These are phyloP conservation scores for Epistrophella euchroma DNA, from an alignment of 2,888 invertebrate genomes.

Conservation along the genomic window DNA sequence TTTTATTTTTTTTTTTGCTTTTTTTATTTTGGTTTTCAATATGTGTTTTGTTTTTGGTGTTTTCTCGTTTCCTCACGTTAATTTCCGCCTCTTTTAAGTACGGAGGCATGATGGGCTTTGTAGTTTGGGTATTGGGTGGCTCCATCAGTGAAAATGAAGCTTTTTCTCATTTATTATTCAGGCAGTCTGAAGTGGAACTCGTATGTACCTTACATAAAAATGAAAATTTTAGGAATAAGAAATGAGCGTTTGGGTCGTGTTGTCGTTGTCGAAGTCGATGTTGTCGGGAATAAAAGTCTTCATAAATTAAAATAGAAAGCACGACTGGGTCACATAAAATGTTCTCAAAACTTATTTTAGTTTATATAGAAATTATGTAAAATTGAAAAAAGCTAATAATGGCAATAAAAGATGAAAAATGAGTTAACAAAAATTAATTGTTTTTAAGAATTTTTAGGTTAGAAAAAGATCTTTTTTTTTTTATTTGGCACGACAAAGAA, in stretches of 20 bases:
- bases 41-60: conserved; percentile 66
- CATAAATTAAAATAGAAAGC: conserved; percentile 37
- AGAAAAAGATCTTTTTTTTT: too few species aligned
- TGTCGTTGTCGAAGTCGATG: neutral
- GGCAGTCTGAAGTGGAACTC: conserved; percentile 68
- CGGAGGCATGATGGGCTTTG: neutral
- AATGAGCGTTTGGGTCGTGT: conserved; percentile 11
- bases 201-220: conserved; percentile 64
- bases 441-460: neutral
- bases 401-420: neutral
- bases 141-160: conserved; percentile 50
- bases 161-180: conserved; percentile 71
- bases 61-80: conserved; percentile 51
- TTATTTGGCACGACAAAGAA: too few species aligned
- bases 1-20: conserved; percentile 2
- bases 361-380: conserved; percentile 1
- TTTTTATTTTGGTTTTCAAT: conserved; percentile 51
- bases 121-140: conserved; percentile 43
- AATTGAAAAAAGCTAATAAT: neutral
- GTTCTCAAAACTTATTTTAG: conserved; percentile 23
- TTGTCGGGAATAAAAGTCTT: conserved; percentile 25
- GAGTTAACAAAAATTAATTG: neutral
- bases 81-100: conserved; percentile 47
- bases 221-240: conserved; percentile 58
- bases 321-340: conserved; percentile 28